These are phyloP conservation scores for Pogonognathellus flavescens DNA, from an alignment of 1,140 invertebrate species.

Conservation along the genomic window DNA sequence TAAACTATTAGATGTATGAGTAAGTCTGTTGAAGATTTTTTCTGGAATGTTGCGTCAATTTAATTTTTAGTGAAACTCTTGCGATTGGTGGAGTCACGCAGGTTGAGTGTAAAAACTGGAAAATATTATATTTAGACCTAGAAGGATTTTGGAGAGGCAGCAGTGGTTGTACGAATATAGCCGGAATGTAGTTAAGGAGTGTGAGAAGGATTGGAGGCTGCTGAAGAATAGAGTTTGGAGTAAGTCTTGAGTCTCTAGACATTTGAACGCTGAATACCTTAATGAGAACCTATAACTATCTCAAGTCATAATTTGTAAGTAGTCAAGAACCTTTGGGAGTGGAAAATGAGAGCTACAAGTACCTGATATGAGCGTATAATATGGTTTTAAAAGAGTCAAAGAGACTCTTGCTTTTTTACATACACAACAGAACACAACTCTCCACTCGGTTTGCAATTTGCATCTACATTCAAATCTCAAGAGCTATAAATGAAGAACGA, in stretches of 20 bases:
- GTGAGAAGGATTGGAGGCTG: conserved; percentile 1
- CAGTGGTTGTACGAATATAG: neutral
- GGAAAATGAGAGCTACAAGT: conserved; percentile 46
- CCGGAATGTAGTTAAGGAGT: neutral
- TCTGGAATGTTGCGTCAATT: too few species aligned
- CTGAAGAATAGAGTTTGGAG: neutral
- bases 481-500: conserved; percentile 36
- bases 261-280: conserved; percentile 35
- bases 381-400: neutral
- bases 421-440: conserved; percentile 14
- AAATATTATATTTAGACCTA: too few species aligned
- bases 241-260: neutral
- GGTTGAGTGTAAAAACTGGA: too few species aligned
- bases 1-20: too few species aligned
- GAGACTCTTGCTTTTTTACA: conserved; percentile 1
- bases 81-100: too few species aligned
- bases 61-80: too few species aligned
- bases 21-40: too few species aligned
- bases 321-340: conserved; percentile 21
- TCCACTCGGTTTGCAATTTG: conserved; percentile 19
- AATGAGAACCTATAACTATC: conserved; percentile 37
- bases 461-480: conserved; percentile 38
- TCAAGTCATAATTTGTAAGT: conserved; percentile 4
- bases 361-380: neutral
- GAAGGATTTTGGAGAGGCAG: neutral